These are phyloP conservation scores for Erebia ligea DNA, from an alignment of 2,888 invertebrate species.

Conservation along the genomic window DNA sequence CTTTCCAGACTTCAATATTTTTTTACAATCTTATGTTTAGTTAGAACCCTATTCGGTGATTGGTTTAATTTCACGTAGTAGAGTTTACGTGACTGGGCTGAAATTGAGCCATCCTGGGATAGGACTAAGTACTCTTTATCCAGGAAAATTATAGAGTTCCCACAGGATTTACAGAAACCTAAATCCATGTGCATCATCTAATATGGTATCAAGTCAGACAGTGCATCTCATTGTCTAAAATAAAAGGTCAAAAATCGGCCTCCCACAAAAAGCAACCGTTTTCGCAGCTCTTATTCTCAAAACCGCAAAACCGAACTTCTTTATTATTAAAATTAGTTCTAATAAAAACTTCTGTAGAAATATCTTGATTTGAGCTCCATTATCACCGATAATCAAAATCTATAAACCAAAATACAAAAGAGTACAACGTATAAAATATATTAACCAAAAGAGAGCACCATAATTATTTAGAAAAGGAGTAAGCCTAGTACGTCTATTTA, in stretches of 20 bases:
- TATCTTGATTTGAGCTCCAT: not conserved
- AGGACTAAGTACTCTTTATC: no score
- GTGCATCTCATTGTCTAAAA: no score
- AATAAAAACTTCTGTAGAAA: not conserved
- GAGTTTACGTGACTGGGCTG: no score
- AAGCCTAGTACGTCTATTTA: constrained; percentile 47
- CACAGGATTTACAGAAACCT: no score
- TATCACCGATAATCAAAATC: not conserved
- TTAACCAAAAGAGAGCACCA: constrained; percentile 57
- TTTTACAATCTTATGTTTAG: not conserved
- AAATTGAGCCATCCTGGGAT: no score
- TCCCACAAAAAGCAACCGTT: no score
- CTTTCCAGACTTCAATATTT: not conserved
- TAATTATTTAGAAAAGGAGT: constrained; percentile 50
- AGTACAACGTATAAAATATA: constrained; percentile 44
- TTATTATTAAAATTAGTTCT: not conserved
- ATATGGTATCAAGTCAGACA: no score
- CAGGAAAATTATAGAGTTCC: no score
- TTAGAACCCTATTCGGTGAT: not conserved
- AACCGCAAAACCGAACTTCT: not conserved
- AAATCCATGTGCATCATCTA: no score
- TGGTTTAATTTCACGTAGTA: not conserved
- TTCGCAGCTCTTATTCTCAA: no score
- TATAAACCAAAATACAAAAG: constrained; percentile 12
- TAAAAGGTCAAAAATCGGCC: no score